Evolutionary conservation across 1,140 invertebrate genomes (phyloP).

Genomic region (Olivierus martensii): DNA sequence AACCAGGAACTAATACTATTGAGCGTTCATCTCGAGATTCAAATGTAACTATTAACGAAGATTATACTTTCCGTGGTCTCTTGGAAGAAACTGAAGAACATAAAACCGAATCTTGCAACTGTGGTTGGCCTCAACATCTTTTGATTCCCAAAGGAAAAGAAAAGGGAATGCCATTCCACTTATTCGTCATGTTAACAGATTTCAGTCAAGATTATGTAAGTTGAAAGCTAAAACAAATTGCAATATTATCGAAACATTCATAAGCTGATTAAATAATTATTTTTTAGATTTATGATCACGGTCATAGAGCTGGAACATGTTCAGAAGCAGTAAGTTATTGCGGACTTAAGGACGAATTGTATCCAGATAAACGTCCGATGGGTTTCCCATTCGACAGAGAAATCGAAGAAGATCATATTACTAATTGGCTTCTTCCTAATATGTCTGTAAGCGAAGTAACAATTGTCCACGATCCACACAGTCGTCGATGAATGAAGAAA

Average conservation of each 20-base stretch:
- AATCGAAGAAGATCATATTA: background rate
- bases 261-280: no score
- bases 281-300: background rate
- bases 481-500: no score
- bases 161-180: slow-evolving; percentile 44
- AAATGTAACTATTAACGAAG: slow-evolving; percentile 11
- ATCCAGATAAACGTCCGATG: slow-evolving; percentile 53
- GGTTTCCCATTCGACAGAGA: slow-evolving; percentile 54
- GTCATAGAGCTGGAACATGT: background rate
- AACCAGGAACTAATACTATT: slow-evolving; percentile 13
- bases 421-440: background rate
- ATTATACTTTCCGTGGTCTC: slow-evolving; percentile 27
- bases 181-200: slow-evolving; percentile 45
- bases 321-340: slow-evolving; percentile 29
- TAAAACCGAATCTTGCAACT: slow-evolving; percentile 32
- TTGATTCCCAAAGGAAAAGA: slow-evolving; percentile 49
- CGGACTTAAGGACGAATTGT: slow-evolving; percentile 50
- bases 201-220: slow-evolving; percentile 24
- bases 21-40: slow-evolving; percentile 6
- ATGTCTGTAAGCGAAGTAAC: background rate
- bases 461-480: no score
- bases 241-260: no score
- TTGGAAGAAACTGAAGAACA: slow-evolving; percentile 18
- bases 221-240: no score
- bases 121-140: slow-evolving; percentile 44